Evolutionary conservation across 2,797 vertebrate genomes (phyloP).

Genomic region (Anabas testudineus): DNA sequence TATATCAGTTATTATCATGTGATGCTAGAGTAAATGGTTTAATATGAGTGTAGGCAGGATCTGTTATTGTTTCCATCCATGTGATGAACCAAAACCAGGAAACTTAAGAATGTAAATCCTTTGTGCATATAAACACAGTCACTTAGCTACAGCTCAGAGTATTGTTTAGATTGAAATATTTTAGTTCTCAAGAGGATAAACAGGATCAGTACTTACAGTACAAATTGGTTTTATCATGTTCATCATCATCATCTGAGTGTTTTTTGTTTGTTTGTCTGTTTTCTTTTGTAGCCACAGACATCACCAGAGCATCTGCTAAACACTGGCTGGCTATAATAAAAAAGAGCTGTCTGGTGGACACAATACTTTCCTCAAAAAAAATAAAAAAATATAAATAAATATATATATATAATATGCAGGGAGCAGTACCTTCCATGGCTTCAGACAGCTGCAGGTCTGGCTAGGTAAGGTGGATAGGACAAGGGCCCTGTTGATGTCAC

Average conservation of each 20-base stretch:
- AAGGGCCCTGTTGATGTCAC: conserved; percentile 3
- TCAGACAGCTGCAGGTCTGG: not conserved
- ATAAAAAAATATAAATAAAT: too few relatives aligned
- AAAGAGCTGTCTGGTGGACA: conserved; percentile 30
- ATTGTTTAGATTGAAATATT: conserved; percentile 30
- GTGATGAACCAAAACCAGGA: conserved; percentile 18
- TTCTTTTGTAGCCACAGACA: not conserved
- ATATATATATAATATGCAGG: too few relatives aligned
- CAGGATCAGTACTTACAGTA: conserved; percentile 2
- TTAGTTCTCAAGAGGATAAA: conserved; percentile 16
- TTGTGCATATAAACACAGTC: conserved; percentile 18
- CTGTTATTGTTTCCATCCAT: conserved; percentile 9
- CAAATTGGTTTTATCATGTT: conserved; percentile 13
- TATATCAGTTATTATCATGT: too few relatives aligned
- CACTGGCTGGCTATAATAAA: conserved; percentile 29
- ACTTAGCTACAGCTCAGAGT: conserved; percentile 14
- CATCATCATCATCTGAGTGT: too few relatives aligned
- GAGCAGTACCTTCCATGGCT: conserved; percentile 52
- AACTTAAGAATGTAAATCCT: conserved; percentile 22
- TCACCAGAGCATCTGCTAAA: conserved; percentile 36
- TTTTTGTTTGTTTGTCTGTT: not conserved
- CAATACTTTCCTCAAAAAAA: conserved; percentile 29
- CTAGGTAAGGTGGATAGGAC: conserved; percentile 34
- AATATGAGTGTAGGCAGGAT: not conserved
- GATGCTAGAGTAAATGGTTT: too few relatives aligned